phyloP scores from a whole-genome alignment of 1,140 invertebrate species.

The Monomorium pharaonis region DNA sequence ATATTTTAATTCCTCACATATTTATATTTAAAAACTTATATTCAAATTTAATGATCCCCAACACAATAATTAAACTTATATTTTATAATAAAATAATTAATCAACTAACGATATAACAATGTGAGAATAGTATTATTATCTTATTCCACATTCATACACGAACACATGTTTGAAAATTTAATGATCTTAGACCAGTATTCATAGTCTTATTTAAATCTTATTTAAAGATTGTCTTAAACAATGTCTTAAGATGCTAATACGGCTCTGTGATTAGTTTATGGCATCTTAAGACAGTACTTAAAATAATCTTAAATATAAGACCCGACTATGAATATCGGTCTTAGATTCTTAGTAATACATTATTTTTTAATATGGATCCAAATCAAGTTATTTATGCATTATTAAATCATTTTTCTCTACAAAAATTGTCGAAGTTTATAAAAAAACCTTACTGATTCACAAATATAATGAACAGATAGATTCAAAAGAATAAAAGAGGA shows the following conservation, averaged over 20 bases:
- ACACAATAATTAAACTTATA: conserved; percentile 58
- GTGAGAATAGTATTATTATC: conserved; percentile 1
- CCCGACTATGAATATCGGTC: too few species aligned
- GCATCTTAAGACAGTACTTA: too few species aligned
- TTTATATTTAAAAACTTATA: conserved; percentile 74
- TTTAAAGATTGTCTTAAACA: too few species aligned
- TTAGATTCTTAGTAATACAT: conserved; percentile 3
- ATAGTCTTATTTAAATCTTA: too few species aligned
- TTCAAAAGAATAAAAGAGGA: background rate
- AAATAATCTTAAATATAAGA: too few species aligned
- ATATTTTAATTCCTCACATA: conserved; percentile 59
- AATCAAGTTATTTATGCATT: background rate
- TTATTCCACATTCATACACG: background rate
- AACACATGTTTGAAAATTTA: conserved; percentile 13
- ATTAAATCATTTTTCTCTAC: background rate
- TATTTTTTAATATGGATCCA: background rate
- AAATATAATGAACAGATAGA: background rate
- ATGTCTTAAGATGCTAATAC: too few species aligned
- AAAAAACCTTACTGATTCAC: background rate
- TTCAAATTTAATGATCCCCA: conserved; percentile 72
- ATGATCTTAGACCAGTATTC: too few species aligned
- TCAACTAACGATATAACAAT: conserved; percentile 43
- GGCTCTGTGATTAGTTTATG: too few species aligned
- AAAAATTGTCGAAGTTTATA: background rate
- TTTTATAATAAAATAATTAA: conserved; percentile 62